phyloP scores from a whole-genome alignment of 2,113 vertebrate species.

The Pipa parva region DNA sequence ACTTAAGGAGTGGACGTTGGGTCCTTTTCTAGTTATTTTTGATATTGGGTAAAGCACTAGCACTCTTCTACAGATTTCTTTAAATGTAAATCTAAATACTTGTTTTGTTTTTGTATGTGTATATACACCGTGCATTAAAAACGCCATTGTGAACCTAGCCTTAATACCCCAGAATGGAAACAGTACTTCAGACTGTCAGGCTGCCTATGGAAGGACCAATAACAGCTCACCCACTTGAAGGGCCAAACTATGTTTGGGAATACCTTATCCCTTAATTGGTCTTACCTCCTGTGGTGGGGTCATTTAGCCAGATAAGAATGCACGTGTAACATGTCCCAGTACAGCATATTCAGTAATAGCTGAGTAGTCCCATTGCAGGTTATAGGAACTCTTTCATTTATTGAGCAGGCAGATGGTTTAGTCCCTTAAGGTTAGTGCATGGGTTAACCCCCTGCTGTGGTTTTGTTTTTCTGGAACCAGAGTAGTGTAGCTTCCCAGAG shows the following conservation, averaged over 20 bases:
- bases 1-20: too few species aligned
- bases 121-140: too few species aligned
- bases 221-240: too few species aligned
- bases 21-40: too few species aligned
- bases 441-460: conserved; percentile 72
- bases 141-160: too few species aligned
- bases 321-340: conserved; percentile 19
- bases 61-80: too few species aligned
- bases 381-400: conserved; percentile 39
- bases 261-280: not conserved
- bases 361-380: conserved; percentile 7
- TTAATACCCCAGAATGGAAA: too few species aligned
- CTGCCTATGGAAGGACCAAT: too few species aligned
- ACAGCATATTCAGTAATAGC: not conserved
- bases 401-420: conserved; percentile 84
- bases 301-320: not conserved
- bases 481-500: conserved; percentile 77
- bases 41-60: too few species aligned
- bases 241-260: not conserved
- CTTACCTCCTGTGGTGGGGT: not conserved
- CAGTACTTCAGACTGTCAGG: too few species aligned
- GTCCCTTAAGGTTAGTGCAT: conserved; percentile 71
- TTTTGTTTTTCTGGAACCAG: conserved; percentile 79
- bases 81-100: too few species aligned
- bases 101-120: too few species aligned